Evolutionary conservation across 2,113 vertebrate genomes (phyloP), one percentile per base, ranked within the genome.

Genomic region (Reinhardtius hippoglossoides): DNA sequence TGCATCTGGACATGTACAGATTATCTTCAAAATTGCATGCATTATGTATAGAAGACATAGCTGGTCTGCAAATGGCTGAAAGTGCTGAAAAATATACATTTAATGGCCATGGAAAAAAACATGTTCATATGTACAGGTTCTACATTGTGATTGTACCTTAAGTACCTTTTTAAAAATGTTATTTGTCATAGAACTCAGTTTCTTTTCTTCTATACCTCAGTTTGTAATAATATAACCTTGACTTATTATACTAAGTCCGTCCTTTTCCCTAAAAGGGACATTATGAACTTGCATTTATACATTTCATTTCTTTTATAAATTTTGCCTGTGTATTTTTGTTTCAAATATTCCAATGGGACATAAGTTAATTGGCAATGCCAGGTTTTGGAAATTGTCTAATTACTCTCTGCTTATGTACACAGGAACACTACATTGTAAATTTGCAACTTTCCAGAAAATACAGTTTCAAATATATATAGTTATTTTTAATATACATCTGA

Each of bases 1-100:
- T 64, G 63, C 18, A 72, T 59, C 26, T 58, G 26, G 48, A 67
- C 55, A 59, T 57, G 18, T n/a, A 76, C n/a, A 35, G 21, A 44
- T 9, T 60, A 20, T 55, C 4, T 59, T n/a, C 20, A 12, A 71
- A 63, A 77, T 37, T 0, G 16, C 26, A 71, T 71, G 7, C 48
- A 65, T 60, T 40, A 72, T 70, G 14, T 37, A 64, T 24, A 48
- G 10, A 57, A 67, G 55, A 27, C 40, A 21, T 48, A 37, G 26
- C 59, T 35, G 13, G 18, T 10, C 16, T 12, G 6, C 0, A 0
- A 15, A 40, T 9, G 7, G 5, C 54, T 54, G 31, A 35, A n/a
- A 35, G 8, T 42, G 18, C 5, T 24, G 13, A 68, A 44, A 64
- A 46, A 46, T 42, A 55, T 15, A 1, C 50, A 7, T 15, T 59